Base-by-base conservation (phyloP, 2,888 invertebrate genomes). In the Nebria brevicollis region DNA sequence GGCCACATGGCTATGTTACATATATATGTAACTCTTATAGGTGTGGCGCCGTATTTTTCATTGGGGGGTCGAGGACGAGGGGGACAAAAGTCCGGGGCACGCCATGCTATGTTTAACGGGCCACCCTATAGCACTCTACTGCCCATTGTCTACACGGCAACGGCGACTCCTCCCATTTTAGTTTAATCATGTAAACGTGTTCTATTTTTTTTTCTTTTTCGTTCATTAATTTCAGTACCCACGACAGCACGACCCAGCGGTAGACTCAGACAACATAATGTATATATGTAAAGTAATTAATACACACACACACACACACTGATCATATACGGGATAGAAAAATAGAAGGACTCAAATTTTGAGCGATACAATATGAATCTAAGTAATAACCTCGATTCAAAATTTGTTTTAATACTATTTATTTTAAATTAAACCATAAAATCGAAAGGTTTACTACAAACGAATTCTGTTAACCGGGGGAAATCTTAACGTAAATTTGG, bases 161-260 rank as follows among this genome's bases (percentile, higher is more conserved):
- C 68, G 54, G 26, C 70, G 72, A 68, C 80, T 80, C 80, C 80
- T 80, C 80, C 80, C 80, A 80, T 80, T 80, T 75, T 80, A 75
- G 70, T 80, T 80, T 80, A 80, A 80, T 80, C 75, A 80, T 80
- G 80, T 80, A 80, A 80, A 80, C 75, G 80, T 80, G 80, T 80
- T 80, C 80, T 80, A 80, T 80, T 70, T 80, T 80, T 73, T 73
- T 73, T 80, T 75, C 41, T 75, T 80, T 80, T 80, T 80, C 79
- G 80, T 80, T 80, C 80, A 80, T 80, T 80, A 80, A 80, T 80
- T 80, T 80, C 75, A 80, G 80, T 70, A 80, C 75, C 74, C 80
- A 75, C 80, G 80, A 80, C 80, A 80, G 80, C 80, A 75, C 75
- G 80, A 70, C 80, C 54, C 80, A 80, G 80, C 80, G 72, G 80